Conservation (phyloP, 2,888 invertebrate species). For the Lamproptera curius region DNA sequence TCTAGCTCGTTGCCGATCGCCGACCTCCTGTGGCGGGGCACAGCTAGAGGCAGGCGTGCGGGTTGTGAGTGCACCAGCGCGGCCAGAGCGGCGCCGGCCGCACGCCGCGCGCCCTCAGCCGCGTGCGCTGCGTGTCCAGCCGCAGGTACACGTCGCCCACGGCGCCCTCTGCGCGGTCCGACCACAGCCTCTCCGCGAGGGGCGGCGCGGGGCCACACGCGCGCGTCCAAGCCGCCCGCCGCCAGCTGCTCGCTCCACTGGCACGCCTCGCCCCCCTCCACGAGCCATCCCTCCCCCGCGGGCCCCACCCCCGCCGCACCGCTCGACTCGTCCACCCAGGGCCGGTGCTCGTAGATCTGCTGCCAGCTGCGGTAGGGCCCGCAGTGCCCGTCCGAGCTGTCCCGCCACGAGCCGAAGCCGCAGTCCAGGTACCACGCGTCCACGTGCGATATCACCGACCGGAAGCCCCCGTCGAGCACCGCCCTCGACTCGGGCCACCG, state of each 20-base stretch:
- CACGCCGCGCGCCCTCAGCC: constrained; percentile 80
- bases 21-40: no score
- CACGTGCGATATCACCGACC: constrained; percentile 89
- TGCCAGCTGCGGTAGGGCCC: constrained; percentile 94
- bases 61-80: constrained; percentile 87
- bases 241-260: constrained; percentile 92
- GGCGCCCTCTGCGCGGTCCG: constrained; percentile 74
- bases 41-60: constrained; percentile 82
- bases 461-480: constrained; percentile 86
- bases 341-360: constrained; percentile 89
- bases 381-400: constrained; percentile 90
- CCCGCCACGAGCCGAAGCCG: constrained; percentile 91
- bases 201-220: constrained; percentile 92
- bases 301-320: constrained; percentile 42
- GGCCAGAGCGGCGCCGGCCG: constrained; percentile 86
- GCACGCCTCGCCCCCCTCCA: constrained; percentile 88
- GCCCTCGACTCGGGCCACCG: constrained; percentile 89
- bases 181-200: constrained; percentile 88
- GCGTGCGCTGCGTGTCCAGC: constrained; percentile 81
- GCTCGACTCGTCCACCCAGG: constrained; percentile 78
- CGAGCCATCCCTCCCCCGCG: constrained; percentile 62
- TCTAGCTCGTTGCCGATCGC: no score
- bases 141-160: constrained; percentile 82
- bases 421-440: constrained; percentile 94
- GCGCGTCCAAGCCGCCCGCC: constrained; percentile 84